Base-by-base conservation (phyloP, 2,113 vertebrate species). In the Cryptomyrus ogoouensis region DNA sequence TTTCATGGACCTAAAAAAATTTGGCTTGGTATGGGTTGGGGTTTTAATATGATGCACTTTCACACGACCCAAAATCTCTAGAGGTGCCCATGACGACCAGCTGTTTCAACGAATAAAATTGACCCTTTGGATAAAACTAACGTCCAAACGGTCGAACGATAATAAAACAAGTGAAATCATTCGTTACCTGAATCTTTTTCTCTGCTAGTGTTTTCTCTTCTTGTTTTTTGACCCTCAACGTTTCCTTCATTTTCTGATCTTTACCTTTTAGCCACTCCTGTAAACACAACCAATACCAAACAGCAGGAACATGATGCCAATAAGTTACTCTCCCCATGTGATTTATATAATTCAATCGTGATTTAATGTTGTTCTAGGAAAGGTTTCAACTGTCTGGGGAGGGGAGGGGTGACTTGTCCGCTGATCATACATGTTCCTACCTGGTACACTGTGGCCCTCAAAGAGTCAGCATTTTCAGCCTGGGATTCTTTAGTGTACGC, bases 261-360 rank as follows among this genome's bases (percentile, higher is more conserved):
- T 99, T 99, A 94, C 96, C 97, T 95, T 96, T 95, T 77, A 98
- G 93, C 98, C 98, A 99, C 84, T 97, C 96, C 98, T 99, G 91
- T 89, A 89, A 87, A 52, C 39, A 58, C 5, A 89, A 35, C 50
- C 56, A 83, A 83, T 24, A 52, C 9, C 52, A 24, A 15, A 53
- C 31, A 87, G 27, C 44, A 31, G 52, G 2, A 21, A 39, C 86
- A 24, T 1, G 27, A 70, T 1, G 27, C 10, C 3, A 31, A 31
- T 31, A 31, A 27, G 12, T 27, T 70, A 27, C 62, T 70, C 27
- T 31, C 24, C 2, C 9, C 9, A 12, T 66, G n/a, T 70, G 10
- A 31, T 31, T 56, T 5, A 39, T 2, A 31, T 62, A 12, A 62
- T 62, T 88, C 35, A 66, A 21, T 5, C 24, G 13, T 44, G 83